A percentile compares a stretch with the other conserved stretches of the same genome.
Evolutionary conservation across 1,140 invertebrate species (phyloP).

Genomic region (Zeugodacus cucurbitae): DNA sequence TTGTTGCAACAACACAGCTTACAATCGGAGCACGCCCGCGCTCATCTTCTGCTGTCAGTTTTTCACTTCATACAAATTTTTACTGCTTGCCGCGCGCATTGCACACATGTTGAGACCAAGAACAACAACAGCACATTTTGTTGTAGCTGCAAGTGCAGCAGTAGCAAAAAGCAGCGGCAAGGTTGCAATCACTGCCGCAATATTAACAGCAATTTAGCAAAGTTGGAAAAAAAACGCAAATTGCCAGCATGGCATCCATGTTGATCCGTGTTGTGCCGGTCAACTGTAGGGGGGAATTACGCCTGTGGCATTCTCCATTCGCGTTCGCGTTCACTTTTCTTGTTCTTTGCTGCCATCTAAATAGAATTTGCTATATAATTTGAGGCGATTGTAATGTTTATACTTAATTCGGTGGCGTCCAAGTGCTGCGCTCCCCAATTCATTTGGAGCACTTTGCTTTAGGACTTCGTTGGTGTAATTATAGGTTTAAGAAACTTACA

Average conservation of each 20-base stretch:
- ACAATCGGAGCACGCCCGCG: constrained; percentile 12
- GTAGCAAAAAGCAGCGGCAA: constrained; percentile 14
- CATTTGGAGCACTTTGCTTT: background rate
- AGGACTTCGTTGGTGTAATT: background rate
- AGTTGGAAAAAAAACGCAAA: background rate
- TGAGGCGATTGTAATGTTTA: background rate
- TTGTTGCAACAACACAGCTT: constrained; percentile 9
- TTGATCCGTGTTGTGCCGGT: background rate
- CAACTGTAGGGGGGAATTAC: background rate
- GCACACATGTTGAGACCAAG: background rate
- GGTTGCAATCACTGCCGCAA: background rate
- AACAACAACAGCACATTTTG: no score
- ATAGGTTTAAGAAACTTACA: no score
- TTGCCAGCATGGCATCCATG: background rate
- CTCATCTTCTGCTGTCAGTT: constrained; percentile 16
- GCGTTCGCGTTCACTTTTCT: background rate
- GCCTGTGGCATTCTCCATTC: background rate
- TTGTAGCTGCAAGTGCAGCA: background rate
- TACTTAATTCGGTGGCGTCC: background rate
- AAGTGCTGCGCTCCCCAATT: background rate
- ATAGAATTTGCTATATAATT: background rate
- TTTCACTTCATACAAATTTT: background rate
- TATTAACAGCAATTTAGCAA: constrained; percentile 29
- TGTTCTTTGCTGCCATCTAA: background rate
- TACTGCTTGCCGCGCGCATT: background rate